Evolutionary conservation across 2,888 invertebrate genomes (phyloP), one percentile per base, ranked within the genome.

Genomic region (Exocentrus adspersus): DNA sequence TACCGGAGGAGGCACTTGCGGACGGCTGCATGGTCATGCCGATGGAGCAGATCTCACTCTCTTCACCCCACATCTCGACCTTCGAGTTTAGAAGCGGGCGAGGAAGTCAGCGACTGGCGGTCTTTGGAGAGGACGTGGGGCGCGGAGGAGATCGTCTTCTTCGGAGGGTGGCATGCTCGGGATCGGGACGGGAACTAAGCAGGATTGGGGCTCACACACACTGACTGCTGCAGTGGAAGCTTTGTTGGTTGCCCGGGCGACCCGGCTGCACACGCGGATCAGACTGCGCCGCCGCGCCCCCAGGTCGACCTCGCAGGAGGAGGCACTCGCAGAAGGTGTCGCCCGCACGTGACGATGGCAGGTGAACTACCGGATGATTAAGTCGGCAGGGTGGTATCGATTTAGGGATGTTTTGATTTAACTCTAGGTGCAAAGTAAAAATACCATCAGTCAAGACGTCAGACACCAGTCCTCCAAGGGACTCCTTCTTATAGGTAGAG

Each of bases 31-130:
- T 86, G 68, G 89, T 90, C 93, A 93, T 93, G 81, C 92, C 93
- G 82, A 93, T 93, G 77, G 93, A 92, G 83, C 89, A 93, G 82
- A 93, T 93, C 86, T 92, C 92, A 68, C 88, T 87, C 73, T 87
- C 88, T 74, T 88, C 88, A 75, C 88, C 89, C 89, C 90, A 91
- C 89, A 90, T 89, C 73, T 72, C 52, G 58, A 60, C 57, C 64
- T n/a, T 14, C 43, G 30, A 28, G 32, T 43, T 20, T 21, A 41
- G 53, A 10, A 28, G 48, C n/a, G 28, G 52, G 52, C 21, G 24
- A 61, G 28, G 37, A 30, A 17, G 51, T 53, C 16, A 37, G 45
- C 20, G 45, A 12, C 52, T 5, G 52, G 59, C 37, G 48, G 43
- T 9, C 17, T 24, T 24, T 14, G 30, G 20, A 17, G 46, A 20